phyloP scores from a whole-genome alignment of 2,113 vertebrate species.

The Heterochromis multidens region DNA sequence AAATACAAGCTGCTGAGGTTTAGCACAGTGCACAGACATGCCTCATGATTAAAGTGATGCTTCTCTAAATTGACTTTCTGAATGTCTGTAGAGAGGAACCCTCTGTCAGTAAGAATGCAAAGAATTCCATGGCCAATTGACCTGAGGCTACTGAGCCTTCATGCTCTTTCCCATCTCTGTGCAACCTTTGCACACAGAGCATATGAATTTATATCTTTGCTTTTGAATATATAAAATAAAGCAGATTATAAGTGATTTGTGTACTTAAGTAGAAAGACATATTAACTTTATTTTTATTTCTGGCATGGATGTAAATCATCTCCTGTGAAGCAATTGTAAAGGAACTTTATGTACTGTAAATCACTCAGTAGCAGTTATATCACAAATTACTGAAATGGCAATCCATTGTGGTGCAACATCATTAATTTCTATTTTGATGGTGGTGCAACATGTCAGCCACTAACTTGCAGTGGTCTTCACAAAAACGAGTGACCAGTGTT shows the following conservation, averaged over 20 bases:
- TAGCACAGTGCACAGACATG: neutral
- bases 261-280: neutral
- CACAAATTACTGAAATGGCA: neutral
- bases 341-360: neutral
- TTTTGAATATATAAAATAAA: neutral
- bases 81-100: neutral
- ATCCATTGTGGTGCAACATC: neutral
- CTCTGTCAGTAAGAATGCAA: slow-evolving; percentile 5
- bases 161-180: neutral
- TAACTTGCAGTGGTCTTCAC: neutral
- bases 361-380: neutral
- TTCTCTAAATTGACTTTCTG: neutral
- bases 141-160: neutral
- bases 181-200: neutral
- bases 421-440: neutral
- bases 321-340: neutral
- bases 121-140: slow-evolving; percentile 44
- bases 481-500: neutral
- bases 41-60: neutral
- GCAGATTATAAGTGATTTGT: neutral
- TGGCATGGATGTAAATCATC: neutral
- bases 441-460: neutral
- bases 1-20: neutral
- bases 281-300: neutral
- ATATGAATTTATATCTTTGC: neutral